Conservation (phyloP, 1,140 invertebrate genomes). For the Zaprionus vittiger region DNA sequence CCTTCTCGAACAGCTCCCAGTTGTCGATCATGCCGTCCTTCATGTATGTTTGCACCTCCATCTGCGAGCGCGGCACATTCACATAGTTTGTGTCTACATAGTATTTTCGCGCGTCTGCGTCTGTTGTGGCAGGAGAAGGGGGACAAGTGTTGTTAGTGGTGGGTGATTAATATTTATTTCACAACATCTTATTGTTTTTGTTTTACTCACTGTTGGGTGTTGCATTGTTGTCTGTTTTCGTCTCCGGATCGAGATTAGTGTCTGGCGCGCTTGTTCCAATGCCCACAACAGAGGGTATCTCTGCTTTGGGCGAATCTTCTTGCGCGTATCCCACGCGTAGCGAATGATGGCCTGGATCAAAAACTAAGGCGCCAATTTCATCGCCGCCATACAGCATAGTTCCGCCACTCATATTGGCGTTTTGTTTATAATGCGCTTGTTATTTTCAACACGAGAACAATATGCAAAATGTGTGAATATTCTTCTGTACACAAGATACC, state of each 20-base stretch:
- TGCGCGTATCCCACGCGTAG: constrained; percentile 85
- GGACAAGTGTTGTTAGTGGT: background rate
- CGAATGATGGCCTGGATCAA: constrained; percentile 97
- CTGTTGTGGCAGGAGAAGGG: constrained; percentile 30
- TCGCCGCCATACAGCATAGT: constrained; percentile 95
- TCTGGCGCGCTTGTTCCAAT: constrained; percentile 87
- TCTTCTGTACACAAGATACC: constrained; percentile 39
- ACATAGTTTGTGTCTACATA: constrained; percentile 95
- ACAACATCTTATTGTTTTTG: background rate
- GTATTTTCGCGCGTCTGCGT: constrained; percentile 87
- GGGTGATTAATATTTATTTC: background rate
- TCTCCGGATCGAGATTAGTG: constrained; percentile 87
- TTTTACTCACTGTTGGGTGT: constrained; percentile 85
- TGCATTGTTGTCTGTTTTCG: constrained; percentile 87
- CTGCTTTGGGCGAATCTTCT: constrained; percentile 96
- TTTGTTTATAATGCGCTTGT: constrained; percentile 6
- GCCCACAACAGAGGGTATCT: constrained; percentile 93
- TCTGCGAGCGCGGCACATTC: constrained; percentile 93
- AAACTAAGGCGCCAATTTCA: constrained; percentile 98
- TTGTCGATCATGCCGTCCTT: constrained; percentile 98
- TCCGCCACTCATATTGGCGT: constrained; percentile 78
- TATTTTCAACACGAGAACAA: constrained; percentile 22
- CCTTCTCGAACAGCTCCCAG: constrained; percentile 98
- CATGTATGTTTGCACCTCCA: constrained; percentile 94
- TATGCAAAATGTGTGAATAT: constrained; percentile 37